These are phyloP conservation scores for Zophobas morio DNA, from an alignment of 1,140 invertebrate genomes.

Conservation along the genomic window DNA sequence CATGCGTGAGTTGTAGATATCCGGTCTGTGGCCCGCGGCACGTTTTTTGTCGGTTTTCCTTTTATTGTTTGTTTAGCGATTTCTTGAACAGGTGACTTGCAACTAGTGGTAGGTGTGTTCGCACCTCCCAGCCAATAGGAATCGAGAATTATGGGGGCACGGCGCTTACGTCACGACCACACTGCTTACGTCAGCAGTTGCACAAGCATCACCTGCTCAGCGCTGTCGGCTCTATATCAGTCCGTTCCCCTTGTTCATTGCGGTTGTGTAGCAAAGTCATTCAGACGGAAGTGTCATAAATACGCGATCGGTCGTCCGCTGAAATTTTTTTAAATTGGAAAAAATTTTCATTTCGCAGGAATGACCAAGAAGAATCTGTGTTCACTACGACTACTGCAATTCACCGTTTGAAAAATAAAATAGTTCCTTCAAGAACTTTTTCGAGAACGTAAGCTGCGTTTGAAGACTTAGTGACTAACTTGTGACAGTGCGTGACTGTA, in stretches of 20 bases:
- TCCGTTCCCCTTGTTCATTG: conserved; percentile 23
- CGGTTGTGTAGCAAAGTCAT: conserved; percentile 3
- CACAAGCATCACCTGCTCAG: conserved; percentile 44
- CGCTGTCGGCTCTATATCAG: conserved; percentile 23
- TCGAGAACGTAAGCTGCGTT: conserved; percentile 32
- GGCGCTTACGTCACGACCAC: conserved; percentile 12
- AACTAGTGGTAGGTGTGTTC: conserved; percentile 18
- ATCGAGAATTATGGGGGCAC: conserved; percentile 2
- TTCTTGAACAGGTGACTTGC: conserved; percentile 32
- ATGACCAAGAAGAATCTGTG: conserved; percentile 23
- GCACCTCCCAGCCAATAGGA: conserved; percentile 4
- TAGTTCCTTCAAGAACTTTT: conserved; percentile 18
- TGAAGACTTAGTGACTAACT: too few species aligned
- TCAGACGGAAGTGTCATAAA: not conserved
- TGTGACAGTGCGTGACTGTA: not conserved
- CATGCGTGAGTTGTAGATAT: not conserved
- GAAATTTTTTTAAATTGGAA: not conserved
- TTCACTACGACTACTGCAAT: conserved; percentile 1
- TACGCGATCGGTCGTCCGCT: not conserved
- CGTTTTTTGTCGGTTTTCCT: not conserved
- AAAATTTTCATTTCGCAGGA: conserved; percentile 44
- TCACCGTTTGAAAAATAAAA: conserved; percentile 34
- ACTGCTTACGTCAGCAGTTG: not conserved
- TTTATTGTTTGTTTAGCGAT: conserved; percentile 10
- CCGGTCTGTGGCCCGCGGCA: conserved; percentile 2